Conservation (phyloP, 2,113 vertebrate species). For the Hemichromis elongatus region DNA sequence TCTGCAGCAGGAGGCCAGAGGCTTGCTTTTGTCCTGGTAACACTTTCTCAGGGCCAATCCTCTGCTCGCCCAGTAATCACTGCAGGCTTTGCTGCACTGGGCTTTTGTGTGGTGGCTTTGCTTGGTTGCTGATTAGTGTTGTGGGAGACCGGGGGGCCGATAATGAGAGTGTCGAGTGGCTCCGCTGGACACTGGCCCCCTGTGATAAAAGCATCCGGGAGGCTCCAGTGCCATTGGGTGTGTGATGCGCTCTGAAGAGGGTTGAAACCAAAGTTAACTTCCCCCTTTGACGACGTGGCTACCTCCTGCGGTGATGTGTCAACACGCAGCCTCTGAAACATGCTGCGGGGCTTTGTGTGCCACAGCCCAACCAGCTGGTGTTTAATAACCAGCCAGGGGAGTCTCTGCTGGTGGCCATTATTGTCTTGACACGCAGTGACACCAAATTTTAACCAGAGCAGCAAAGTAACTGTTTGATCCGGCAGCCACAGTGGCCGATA, state of each 20-base stretch:
- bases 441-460: conserved; percentile 28
- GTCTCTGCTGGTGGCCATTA: conserved; percentile 47
- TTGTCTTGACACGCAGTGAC: conserved; percentile 28
- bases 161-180: conserved; percentile 61
- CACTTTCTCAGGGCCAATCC: conserved; percentile 37
- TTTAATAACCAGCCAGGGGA: conserved; percentile 33
- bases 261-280: conserved; percentile 74
- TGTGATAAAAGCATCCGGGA: conserved; percentile 51
- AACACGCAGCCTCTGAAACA: conserved; percentile 63
- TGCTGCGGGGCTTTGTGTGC: conserved; percentile 71
- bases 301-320: conserved; percentile 60
- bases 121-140: conserved; percentile 40
- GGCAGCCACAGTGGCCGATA: neutral
- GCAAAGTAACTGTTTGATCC: conserved; percentile 27
- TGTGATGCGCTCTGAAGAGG: conserved; percentile 48
- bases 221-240: conserved; percentile 45
- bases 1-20: conserved; percentile 5
- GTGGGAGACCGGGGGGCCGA: conserved; percentile 10
- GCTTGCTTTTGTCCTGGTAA: conserved; percentile 41
- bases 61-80: conserved; percentile 35
- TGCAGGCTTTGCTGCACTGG: conserved; percentile 11
- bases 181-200: conserved; percentile 33
- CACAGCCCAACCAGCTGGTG: conserved; percentile 56
- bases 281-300: conserved; percentile 55
- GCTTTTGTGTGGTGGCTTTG: conserved; percentile 28